Base-by-base conservation (phyloP, 2,113 vertebrate genomes). In the Marmota flaviventris region DNA sequence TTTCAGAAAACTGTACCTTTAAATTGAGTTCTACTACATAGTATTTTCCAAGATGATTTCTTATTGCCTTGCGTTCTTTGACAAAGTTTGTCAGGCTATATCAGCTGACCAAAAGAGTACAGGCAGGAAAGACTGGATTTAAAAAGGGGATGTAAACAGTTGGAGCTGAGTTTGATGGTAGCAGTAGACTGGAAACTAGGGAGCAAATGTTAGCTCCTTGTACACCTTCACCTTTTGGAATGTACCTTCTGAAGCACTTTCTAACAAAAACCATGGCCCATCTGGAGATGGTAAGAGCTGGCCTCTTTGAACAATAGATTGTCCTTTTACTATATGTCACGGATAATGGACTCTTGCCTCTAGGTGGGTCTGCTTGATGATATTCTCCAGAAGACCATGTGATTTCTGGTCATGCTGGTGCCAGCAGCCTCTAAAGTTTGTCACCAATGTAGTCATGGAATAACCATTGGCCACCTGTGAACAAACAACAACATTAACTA, bases 11-110 rank as follows among this genome's bases (percentile, higher is more conserved):
- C 25, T 37, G 8, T 37, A 76, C 29, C 8, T 95, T 85, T 73
- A 79, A 85, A 56, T 69, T 67, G 37, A 34, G 29, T 77, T 88
- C 72, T 79, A 27, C 56, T 34, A 48, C 45, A 75, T 58, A 48
- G 29, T 65, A 70, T 91, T 89, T 93, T 85, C 82, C 11, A 76
- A 93, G 51, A 70, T 67, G 14, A 81, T 76, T 79, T 90, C 69
- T 76, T 90, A 48, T 67, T 45, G 27, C 25, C 16, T 81, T 93
- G 13, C n/a, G 17, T 67, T 81, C 45, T 81, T 89, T 73, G 37
- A 72, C 42, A 73, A 78, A 45, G 45, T 85, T 85, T 70, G n/a
- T 75, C 53, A 10, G 53, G 22, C 67, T 24, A 0, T 77, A 16
- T 70, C 17, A 6, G 13, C 4, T 69, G 56, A 45, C 8, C 58